These are phyloP conservation scores for Coturnix japonica DNA, from an alignment of 2,113 vertebrate species.

Conservation along the genomic window DNA sequence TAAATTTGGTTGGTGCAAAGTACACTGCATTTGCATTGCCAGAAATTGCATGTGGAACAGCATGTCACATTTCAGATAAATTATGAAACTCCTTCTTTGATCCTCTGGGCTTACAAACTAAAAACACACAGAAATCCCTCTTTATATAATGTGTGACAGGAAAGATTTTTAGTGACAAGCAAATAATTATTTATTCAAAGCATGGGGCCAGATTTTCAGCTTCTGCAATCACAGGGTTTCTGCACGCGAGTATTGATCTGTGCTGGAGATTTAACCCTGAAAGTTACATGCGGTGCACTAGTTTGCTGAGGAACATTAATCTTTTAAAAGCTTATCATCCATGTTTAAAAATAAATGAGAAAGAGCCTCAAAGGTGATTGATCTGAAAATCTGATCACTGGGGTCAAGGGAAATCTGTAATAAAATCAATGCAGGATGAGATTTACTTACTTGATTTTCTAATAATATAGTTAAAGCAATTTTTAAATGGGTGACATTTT, in stretches of 20 bases:
- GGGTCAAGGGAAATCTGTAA: background rate
- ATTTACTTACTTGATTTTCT: fast-evolving
- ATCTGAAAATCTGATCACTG: background rate
- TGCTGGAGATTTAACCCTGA: background rate
- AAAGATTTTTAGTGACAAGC: constrained; percentile 3
- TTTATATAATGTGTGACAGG: background rate
- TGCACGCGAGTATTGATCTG: background rate
- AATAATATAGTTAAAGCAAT: background rate
- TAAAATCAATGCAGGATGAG: fast-evolving
- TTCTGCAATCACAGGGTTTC: background rate
- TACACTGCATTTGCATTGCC: background rate
- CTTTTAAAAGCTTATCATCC: background rate
- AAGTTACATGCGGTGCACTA: background rate
- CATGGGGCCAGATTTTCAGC: background rate
- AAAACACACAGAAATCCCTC: background rate
- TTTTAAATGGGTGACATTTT: background rate
- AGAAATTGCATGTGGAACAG: background rate
- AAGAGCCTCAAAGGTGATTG: background rate
- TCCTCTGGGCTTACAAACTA: background rate
- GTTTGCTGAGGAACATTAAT: background rate
- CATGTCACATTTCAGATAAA: background rate
- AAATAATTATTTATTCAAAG: constrained; percentile 37
- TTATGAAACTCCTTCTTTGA: background rate
- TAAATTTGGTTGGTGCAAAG: background rate
- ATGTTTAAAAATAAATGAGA: background rate